Conservation (phyloP, 2,797 vertebrate species). For the Triplophysa yarkandensis region DNA sequence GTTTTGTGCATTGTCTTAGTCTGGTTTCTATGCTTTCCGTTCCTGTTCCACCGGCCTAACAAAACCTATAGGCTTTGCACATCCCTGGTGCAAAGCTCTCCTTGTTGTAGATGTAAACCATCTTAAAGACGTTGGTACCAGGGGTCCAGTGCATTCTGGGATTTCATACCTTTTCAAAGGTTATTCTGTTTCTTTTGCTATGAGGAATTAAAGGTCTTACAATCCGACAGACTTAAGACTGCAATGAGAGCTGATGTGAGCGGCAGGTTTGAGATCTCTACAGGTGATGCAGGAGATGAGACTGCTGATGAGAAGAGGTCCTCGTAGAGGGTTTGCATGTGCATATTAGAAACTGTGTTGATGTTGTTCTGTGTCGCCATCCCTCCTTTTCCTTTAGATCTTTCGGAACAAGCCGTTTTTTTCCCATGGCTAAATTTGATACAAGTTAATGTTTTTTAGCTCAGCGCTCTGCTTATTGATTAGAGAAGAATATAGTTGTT, state of each 20-base stretch:
- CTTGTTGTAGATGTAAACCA: slow-evolving; percentile 35
- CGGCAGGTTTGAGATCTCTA: slow-evolving; percentile 1
- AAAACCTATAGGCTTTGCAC: slow-evolving; percentile 24
- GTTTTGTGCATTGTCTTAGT: slow-evolving; percentile 1
- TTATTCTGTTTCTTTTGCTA: slow-evolving; percentile 25
- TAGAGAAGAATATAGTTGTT: slow-evolving; percentile 10
- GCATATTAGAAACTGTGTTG: too few relatives aligned
- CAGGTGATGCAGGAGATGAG: slow-evolving; percentile 21
- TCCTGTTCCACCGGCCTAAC: slow-evolving; percentile 19
- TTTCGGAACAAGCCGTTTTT: neutral
- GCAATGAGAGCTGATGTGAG: slow-evolving; percentile 6
- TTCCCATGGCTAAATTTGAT: slow-evolving; percentile 7
- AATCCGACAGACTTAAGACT: slow-evolving; percentile 14
- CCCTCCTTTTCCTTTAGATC: neutral
- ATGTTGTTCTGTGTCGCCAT: neutral
- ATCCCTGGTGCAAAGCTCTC: slow-evolving; percentile 27
- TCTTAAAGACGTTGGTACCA: slow-evolving; percentile 18
- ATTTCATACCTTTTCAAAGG: slow-evolving; percentile 17
- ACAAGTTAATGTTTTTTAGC: slow-evolving; percentile 16
- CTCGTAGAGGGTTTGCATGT: neutral
- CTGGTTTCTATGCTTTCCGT: neutral
- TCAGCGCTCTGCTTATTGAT: slow-evolving; percentile 41
- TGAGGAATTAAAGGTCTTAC: slow-evolving; percentile 22
- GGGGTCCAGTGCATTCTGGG: neutral
- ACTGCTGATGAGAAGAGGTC: neutral